Conservation (phyloP, 2,113 vertebrate species). For the Aegotheles bennettii region DNA sequence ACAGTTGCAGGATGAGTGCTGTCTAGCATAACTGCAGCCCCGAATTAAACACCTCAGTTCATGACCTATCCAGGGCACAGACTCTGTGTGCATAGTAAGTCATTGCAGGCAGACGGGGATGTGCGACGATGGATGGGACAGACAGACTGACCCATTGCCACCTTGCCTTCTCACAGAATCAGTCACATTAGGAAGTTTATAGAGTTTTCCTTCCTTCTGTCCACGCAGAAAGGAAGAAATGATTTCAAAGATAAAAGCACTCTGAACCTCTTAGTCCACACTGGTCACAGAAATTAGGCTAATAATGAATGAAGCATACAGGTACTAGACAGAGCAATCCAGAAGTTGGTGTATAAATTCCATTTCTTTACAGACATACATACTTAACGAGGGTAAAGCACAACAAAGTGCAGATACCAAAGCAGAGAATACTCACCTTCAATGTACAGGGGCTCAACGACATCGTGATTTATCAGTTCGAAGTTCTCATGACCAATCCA, state of each 20-base stretch:
- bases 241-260: not conserved
- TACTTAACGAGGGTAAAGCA: not conserved
- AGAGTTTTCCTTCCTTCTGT: not conserved
- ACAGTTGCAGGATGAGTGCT: not conserved
- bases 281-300: not conserved
- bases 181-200: not conserved
- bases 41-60: not conserved
- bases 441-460: slow-evolving; percentile 97
- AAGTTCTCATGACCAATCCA: slow-evolving; percentile 99
- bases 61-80: not conserved
- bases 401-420: not conserved
- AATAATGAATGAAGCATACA: not conserved
- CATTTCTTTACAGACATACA: not conserved
- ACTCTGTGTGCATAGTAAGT: rapidly evolving
- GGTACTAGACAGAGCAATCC: not conserved
- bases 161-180: not conserved
- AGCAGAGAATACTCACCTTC: slow-evolving; percentile 82
- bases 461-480: slow-evolving; percentile 97
- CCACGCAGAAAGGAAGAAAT: not conserved
- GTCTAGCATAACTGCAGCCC: not conserved
- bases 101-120: not conserved
- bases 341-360: not conserved
- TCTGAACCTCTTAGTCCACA: not conserved
- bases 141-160: not conserved
- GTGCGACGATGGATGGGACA: not conserved